These are phyloP conservation scores for Drosophila willistoni DNA, from an alignment of 1,140 invertebrate genomes.

Conservation along the genomic window DNA sequence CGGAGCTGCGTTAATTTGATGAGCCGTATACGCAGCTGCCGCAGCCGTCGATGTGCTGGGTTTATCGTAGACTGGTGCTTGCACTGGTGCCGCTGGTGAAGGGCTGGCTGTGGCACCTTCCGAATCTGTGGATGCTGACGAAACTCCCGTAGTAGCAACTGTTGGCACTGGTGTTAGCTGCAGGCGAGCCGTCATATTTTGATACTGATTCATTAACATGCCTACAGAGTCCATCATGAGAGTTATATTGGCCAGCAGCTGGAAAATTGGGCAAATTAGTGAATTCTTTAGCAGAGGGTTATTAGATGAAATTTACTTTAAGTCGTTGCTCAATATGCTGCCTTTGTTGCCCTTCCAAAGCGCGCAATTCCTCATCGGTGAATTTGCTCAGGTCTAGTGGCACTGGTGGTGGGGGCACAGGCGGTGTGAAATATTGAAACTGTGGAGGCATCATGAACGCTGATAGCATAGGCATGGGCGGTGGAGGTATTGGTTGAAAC, in stretches of 20 bases:
- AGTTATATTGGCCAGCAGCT: conserved; percentile 91
- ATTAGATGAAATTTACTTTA: conserved; percentile 82
- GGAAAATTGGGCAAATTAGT: not conserved
- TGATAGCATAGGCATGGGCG: conserved; percentile 70
- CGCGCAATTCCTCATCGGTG: conserved; percentile 91
- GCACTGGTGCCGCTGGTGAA: conserved; percentile 14
- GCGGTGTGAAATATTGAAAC: conserved; percentile 84
- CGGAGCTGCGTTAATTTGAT: conserved; percentile 36
- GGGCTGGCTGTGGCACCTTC: not conserved
- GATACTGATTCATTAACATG: conserved; percentile 95
- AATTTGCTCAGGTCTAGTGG: conserved; percentile 90
- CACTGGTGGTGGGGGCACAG: conserved; percentile 89
- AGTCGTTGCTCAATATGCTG: conserved; percentile 95
- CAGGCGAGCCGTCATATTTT: conserved; percentile 84
- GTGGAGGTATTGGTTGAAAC: conserved; percentile 37
- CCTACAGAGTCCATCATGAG: conserved; percentile 94
- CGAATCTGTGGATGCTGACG: not conserved
- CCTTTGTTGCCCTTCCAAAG: conserved; percentile 94
- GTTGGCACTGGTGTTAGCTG: conserved; percentile 38
- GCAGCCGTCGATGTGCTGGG: conserved; percentile 82
- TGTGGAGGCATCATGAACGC: conserved; percentile 85
- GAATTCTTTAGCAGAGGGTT: not conserved
- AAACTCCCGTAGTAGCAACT: not conserved
- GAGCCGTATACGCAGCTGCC: conserved; percentile 30
- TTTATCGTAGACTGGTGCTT: conserved; percentile 63